These are phyloP conservation scores for Mustelus asterias DNA, from an alignment of 2,113 vertebrate genomes.

Conservation along the genomic window DNA sequence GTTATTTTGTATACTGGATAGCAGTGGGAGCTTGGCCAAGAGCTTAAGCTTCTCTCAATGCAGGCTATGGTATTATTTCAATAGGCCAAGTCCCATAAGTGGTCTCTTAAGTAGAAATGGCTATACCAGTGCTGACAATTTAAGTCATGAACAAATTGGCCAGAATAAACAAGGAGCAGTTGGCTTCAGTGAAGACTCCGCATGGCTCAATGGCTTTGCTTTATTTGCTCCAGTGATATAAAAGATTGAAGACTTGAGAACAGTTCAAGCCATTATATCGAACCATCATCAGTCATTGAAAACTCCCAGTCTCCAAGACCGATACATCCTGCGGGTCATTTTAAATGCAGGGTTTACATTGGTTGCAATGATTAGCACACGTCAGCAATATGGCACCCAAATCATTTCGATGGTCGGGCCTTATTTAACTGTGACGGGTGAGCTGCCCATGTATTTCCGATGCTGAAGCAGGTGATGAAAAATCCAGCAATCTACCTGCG, in stretches of 20 bases:
- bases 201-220: constrained; percentile 6
- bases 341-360: background rate
- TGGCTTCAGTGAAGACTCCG: background rate
- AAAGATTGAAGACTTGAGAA: background rate
- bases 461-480: background rate
- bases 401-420: background rate
- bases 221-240: background rate
- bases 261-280: background rate
- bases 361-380: background rate
- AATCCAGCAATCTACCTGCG: background rate
- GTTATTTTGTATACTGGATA: background rate
- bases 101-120: constrained; percentile 11
- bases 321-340: background rate
- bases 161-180: constrained; percentile 21
- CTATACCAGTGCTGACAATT: constrained; percentile 16
- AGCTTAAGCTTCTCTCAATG: background rate
- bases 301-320: background rate
- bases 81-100: background rate
- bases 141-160: constrained; percentile 16
- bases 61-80: background rate
- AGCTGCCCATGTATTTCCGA: background rate
- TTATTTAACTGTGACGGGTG: background rate
- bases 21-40: background rate
- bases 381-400: background rate
- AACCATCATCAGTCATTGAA: background rate